Evolutionary conservation across 1,140 invertebrate species (phyloP).

Genomic region (Mizuhopecten yessoensis): DNA sequence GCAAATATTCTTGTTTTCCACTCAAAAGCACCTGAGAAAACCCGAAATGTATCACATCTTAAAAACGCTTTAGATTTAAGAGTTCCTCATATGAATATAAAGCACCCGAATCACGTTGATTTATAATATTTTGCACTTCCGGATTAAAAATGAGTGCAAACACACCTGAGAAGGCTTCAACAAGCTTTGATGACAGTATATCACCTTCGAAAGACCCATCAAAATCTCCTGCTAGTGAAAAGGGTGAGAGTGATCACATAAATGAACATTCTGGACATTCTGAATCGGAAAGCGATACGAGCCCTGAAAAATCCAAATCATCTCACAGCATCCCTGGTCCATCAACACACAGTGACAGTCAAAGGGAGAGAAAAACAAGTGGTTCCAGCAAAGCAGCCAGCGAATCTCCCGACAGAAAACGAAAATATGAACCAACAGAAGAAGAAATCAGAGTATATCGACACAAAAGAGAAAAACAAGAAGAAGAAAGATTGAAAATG

Average conservation of each 20-base stretch:
- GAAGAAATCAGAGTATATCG: slow-evolving; percentile 71
- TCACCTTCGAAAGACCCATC: background rate
- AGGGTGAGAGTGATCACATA: background rate
- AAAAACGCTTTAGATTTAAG: background rate
- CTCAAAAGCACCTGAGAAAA: background rate
- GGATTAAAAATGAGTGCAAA: background rate
- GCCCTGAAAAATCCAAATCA: slow-evolving; percentile 52
- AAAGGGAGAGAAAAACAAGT: slow-evolving; percentile 50
- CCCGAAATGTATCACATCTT: background rate
- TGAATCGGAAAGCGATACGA: slow-evolving; percentile 56
- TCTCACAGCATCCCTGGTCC: background rate
- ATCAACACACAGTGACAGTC: slow-evolving; percentile 40
- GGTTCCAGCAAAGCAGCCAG: slow-evolving; percentile 42
- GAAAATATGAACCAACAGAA: slow-evolving; percentile 69
- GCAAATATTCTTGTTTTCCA: no score
- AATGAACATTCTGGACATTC: slow-evolving; percentile 39
- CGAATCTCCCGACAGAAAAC: slow-evolving; percentile 70
- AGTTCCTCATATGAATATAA: background rate
- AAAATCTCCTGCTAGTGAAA: slow-evolving; percentile 9
- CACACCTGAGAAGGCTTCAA: background rate
- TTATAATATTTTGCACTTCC: background rate
- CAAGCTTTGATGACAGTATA: background rate
- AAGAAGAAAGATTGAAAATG: slow-evolving; percentile 79
- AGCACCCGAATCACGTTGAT: background rate
- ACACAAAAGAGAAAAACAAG: slow-evolving; percentile 74